A percentile compares a stretch with the other conserved stretches of the same genome.
Evolutionary conservation across 2,113 vertebrate genomes (phyloP).

Genomic region (Entelurus aequoreus): DNA sequence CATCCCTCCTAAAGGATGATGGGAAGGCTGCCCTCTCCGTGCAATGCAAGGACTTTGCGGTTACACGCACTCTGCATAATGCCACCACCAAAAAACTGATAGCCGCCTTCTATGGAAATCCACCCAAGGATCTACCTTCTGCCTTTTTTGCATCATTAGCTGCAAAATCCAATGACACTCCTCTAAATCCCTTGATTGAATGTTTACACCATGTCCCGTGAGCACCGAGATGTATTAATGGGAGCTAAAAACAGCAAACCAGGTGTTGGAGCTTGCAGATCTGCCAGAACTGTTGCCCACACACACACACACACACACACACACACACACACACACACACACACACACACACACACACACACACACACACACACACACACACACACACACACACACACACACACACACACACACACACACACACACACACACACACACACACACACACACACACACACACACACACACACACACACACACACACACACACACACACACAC

Average conservation of each 20-base stretch:
- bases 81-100: too few relatives aligned
- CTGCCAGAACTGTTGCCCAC: conserved; percentile 24
- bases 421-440: not conserved
- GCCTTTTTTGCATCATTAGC: conserved; percentile 23
- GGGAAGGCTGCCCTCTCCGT: conserved; percentile 48
- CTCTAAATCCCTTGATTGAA: conserved; percentile 46
- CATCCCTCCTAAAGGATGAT: conserved; percentile 59
- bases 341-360: conserved; percentile 18
- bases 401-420: conserved; percentile 31
- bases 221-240: conserved; percentile 51
- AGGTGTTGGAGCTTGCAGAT: conserved; percentile 49
- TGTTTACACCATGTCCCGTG: conserved; percentile 46
- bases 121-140: not conserved
- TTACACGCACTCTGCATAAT: too few relatives aligned
- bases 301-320: not conserved
- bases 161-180: conserved; percentile 45
- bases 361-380: conserved; percentile 18
- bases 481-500: conserved; percentile 21
- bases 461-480: conserved; percentile 23
- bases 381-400: not conserved
- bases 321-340: conserved; percentile 18
- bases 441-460: not conserved
- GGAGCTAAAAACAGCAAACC: conserved; percentile 63
- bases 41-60: conserved; percentile 20
- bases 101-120: too few relatives aligned